Percentiles rank a stretch among this genome's conserved stretches.
These are phyloP conservation scores for Drosophila bifasciata DNA, from an alignment of 1,140 invertebrate species.

Conservation along the genomic window DNA sequence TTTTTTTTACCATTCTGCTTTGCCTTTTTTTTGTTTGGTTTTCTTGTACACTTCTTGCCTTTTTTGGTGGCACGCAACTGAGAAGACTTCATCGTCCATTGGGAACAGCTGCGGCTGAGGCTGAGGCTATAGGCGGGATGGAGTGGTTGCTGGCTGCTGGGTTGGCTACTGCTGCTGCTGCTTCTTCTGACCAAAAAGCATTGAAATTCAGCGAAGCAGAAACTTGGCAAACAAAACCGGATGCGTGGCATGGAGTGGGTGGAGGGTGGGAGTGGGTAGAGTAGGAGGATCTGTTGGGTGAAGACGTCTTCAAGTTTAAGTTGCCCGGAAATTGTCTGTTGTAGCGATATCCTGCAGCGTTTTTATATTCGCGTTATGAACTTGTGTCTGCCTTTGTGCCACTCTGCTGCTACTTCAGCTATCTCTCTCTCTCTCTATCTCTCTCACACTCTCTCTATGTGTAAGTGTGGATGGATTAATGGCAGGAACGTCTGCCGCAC, in stretches of 20 bases:
- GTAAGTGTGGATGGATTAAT: conserved; percentile 71
- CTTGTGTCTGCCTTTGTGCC: conserved; percentile 33
- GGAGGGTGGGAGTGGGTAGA: not conserved
- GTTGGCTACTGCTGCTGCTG: conserved; percentile 25
- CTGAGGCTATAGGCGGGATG: conserved; percentile 25
- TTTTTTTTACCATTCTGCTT: conserved; percentile 50
- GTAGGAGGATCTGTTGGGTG: conserved; percentile 20
- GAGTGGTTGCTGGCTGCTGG: conserved; percentile 11
- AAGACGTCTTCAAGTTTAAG: conserved; percentile 72
- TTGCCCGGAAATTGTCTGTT: conserved; percentile 83
- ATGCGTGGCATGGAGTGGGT: conserved; percentile 47
- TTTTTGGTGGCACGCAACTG: conserved; percentile 32
- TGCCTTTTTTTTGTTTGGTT: conserved; percentile 5
- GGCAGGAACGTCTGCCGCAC: conserved; percentile 69
- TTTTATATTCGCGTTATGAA: conserved; percentile 82
- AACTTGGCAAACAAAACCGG: conserved; percentile 77
- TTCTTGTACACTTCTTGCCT: not conserved
- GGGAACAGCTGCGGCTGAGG: conserved; percentile 29
- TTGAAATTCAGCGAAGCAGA: conserved; percentile 71
- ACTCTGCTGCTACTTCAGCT: not conserved
- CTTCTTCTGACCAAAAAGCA: conserved; percentile 54
- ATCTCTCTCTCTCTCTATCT: too few relatives aligned
- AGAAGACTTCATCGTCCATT: conserved; percentile 27
- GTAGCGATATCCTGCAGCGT: conserved; percentile 82
- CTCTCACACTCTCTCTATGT: conserved; percentile 13